phyloP scores from a whole-genome alignment of 2,113 vertebrate species.

The Atractosteus spatula region DNA sequence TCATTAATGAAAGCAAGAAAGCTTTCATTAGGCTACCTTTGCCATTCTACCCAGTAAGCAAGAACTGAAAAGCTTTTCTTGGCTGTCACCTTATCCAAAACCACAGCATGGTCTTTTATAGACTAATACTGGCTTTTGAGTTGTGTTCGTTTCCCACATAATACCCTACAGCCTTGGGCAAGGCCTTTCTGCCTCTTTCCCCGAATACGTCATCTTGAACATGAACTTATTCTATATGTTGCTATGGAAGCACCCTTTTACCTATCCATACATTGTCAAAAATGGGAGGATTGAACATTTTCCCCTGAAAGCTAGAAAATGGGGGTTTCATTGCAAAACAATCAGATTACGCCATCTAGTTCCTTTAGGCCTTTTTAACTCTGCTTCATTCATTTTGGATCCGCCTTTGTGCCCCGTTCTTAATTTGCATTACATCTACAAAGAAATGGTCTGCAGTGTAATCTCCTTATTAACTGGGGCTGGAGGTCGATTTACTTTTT shows the following conservation, averaged over 20 bases:
- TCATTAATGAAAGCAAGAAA: conserved; percentile 58
- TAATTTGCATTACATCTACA: conserved; percentile 87
- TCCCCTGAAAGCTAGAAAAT: conserved; percentile 73
- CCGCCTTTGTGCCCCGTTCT: conserved; percentile 81
- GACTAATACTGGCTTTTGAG: conserved; percentile 68
- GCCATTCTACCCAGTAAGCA: conserved; percentile 73
- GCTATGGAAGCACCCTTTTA: conserved; percentile 71
- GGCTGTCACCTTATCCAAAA: conserved; percentile 46
- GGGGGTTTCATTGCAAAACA: conserved; percentile 76
- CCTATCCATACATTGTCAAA: conserved; percentile 76
- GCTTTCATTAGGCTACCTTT: conserved; percentile 60
- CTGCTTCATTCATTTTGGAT: conserved; percentile 86
- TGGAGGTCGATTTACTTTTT: conserved; percentile 83
- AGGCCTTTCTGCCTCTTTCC: conserved; percentile 67
- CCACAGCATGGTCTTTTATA: conserved; percentile 68
- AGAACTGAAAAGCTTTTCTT: conserved; percentile 74
- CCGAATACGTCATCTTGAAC: conserved; percentile 72
- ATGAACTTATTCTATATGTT: conserved; percentile 78
- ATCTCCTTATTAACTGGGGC: conserved; percentile 97
- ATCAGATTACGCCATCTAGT: conserved; percentile 77
- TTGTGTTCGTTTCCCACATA: conserved; percentile 62
- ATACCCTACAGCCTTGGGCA: conserved; percentile 67
- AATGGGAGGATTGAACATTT: conserved; percentile 73
- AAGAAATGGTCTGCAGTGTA: conserved; percentile 87
- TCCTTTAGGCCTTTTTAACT: conserved; percentile 74